Percentiles rank a stretch among this genome's conserved stretches.
phyloP scores from a whole-genome alignment of 1,140 invertebrate species.

The Hyposmocoma kahamanoa region DNA sequence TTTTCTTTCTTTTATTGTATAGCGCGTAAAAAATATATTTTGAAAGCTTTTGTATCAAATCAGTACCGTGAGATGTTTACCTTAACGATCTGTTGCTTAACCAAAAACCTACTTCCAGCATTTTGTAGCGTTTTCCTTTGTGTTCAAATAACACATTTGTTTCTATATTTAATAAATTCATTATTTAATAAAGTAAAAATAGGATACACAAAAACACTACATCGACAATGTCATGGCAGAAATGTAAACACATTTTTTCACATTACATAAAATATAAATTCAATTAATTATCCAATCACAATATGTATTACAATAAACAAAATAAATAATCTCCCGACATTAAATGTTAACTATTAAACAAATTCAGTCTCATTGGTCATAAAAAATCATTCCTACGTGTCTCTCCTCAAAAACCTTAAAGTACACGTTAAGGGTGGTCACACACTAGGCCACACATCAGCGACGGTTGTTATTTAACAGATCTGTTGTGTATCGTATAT shows the following conservation, averaged over 20 bases:
- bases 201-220: constrained; percentile 18
- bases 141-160: background rate
- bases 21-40: too few relatives aligned
- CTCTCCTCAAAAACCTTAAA: constrained; percentile 48
- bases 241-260: constrained; percentile 23
- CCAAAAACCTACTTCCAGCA: background rate
- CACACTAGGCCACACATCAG: too few relatives aligned
- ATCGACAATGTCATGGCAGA: constrained; percentile 38
- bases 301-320: constrained; percentile 31
- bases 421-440: background rate
- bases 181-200: constrained; percentile 12
- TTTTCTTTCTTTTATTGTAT: too few relatives aligned
- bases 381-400: constrained; percentile 40
- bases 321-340: constrained; percentile 63
- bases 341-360: constrained; percentile 49
- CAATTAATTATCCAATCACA: constrained; percentile 28
- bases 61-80: too few relatives aligned
- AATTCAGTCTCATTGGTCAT: constrained; percentile 68
- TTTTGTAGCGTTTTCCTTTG: background rate
- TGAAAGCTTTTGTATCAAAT: too few relatives aligned
- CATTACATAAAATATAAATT: constrained; percentile 25
- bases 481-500: background rate
- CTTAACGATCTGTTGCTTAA: background rate
- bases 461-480: too few relatives aligned
- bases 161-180: background rate